Conservation (phyloP, 2,113 vertebrate genomes). For the Paralichthys olivaceus region DNA sequence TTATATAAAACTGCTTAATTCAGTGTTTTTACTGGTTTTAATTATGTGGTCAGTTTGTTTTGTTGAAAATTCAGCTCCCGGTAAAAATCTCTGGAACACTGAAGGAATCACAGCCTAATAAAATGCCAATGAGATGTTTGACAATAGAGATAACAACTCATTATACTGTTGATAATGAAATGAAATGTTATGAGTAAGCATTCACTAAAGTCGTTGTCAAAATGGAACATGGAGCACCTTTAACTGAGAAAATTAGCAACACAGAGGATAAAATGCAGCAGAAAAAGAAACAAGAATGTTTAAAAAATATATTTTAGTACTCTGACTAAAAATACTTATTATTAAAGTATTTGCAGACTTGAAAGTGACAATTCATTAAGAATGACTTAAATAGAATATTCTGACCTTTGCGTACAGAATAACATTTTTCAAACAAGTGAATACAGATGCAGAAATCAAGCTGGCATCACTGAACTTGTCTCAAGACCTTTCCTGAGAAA, state of each 20-base stretch:
- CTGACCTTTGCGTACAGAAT: neutral
- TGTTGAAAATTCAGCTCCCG: neutral
- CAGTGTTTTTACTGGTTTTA: neutral
- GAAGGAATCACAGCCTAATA: neutral
- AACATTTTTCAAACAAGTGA: no score
- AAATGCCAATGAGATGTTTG: neutral
- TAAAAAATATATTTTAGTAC: neutral
- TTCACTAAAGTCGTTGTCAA: neutral
- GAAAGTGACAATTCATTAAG: no score
- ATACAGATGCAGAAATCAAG: neutral
- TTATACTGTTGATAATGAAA: neutral
- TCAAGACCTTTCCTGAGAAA: neutral
- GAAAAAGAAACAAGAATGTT: neutral
- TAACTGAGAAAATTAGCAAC: neutral
- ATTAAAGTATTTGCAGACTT: no score
- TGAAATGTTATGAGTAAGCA: neutral
- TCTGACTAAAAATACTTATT: no score
- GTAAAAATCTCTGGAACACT: neutral
- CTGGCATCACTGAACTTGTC: neutral
- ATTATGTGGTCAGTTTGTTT: conserved; percentile 1
- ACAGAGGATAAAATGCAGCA: no score
- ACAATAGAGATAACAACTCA: neutral
- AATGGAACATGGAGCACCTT: conserved; percentile 9
- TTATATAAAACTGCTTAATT: neutral
- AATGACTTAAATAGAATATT: neutral